These are phyloP conservation scores for Papilio helenus DNA, from an alignment of 1,140 invertebrate species.

Conservation along the genomic window DNA sequence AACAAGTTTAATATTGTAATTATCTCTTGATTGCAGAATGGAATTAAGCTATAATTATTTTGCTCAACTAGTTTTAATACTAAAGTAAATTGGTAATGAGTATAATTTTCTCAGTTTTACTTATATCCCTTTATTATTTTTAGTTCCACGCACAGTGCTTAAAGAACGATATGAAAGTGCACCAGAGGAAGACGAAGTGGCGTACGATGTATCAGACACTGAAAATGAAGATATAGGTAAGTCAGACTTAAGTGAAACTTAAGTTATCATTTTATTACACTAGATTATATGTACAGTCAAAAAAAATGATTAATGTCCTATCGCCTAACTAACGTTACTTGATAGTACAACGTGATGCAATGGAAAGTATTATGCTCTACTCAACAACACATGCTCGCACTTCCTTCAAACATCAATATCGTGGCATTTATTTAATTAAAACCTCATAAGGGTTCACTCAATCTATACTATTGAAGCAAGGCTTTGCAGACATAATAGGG, in stretches of 20 bases:
- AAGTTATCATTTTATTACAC: too few relatives aligned
- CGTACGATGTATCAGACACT: slow-evolving; percentile 77
- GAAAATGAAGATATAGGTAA: slow-evolving; percentile 82
- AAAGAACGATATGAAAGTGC: slow-evolving; percentile 91
- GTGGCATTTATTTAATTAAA: background rate
- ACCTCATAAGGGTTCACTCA: background rate
- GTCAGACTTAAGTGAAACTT: slow-evolving; percentile 46
- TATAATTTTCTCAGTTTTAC: too few relatives aligned
- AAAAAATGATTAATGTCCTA: too few relatives aligned
- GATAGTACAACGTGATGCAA: too few relatives aligned
- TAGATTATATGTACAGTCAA: too few relatives aligned
- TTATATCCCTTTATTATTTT: slow-evolving; percentile 44
- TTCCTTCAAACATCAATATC: background rate
- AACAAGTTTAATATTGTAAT: background rate
- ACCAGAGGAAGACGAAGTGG: slow-evolving; percentile 88
- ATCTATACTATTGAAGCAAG: slow-evolving; percentile 20
- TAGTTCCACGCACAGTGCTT: slow-evolving; percentile 93
- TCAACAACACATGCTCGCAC: background rate
- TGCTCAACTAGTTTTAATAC: background rate
- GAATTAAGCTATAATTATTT: background rate
- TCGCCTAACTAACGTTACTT: too few relatives aligned
- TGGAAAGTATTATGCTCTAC: too few relatives aligned
- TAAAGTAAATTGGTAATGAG: too few relatives aligned
- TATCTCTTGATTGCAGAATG: background rate
- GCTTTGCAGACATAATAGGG: slow-evolving; percentile 13